Base-by-base conservation (phyloP, 1,140 invertebrate species). In the Ephestia elutella region DNA sequence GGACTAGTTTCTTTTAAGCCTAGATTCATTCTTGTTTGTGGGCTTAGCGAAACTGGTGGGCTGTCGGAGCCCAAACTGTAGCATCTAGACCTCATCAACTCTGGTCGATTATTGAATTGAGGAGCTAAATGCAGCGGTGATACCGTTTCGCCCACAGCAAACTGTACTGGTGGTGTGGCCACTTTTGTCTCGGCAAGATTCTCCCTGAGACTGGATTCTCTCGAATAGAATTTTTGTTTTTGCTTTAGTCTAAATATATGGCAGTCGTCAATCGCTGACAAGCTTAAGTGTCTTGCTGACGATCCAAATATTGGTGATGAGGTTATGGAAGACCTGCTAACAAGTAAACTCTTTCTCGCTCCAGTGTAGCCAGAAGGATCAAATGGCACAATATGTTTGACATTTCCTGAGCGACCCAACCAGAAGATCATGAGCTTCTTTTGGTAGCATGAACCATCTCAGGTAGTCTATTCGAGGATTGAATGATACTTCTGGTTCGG, bases 391-490 rank as follows among this genome's bases (percentile, higher is more conserved):
- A 92, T 91, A 65, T 94, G 93, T 80, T 94, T 94, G 0, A 94
- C 93, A 68, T 94, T 94, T 49, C 92, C 91, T 13, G 93, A 94
- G 66, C 93, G 91, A 15, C 93, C 93, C 0, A 94, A 86, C n/a
- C 0, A 95, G 74, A 4, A 95, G 86, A 68, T 94, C 92, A 76
- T 95, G 94, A 2, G 93, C 94, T 81, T 95, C 93, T 68, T 92
- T 92, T 0, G 93, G 93, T 49, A 97, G 82, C 90, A 97, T 93
- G 79, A 97, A 97, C 96, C 96, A 97, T 56, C 95, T 88, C 11
- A 97, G 85, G 54, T 90, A 89, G 63, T 94, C 92, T 18, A 92
- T 90, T 49, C 92, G 83, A 35, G 91, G 90, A 71, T 94, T 92
- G 75, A 96, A 92, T 15, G 71, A 84, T 9, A 93, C 90, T 57